These are phyloP conservation scores for Smittia aterrima DNA, from an alignment of 2,888 invertebrate species.

Conservation along the genomic window DNA sequence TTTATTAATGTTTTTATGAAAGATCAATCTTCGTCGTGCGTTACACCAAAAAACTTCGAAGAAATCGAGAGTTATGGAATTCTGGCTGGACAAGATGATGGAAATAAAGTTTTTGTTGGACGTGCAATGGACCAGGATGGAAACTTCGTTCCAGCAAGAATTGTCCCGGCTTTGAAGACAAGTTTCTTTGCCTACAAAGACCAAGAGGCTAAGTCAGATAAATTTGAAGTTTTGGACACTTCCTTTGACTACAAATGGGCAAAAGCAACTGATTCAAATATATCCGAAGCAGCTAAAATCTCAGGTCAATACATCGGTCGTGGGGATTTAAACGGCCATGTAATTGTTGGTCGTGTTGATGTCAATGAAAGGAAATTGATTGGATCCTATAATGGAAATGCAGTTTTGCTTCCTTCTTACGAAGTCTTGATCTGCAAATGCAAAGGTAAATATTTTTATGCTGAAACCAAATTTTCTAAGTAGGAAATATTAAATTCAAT, in stretches of 20 bases:
- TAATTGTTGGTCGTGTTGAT: conserved; percentile 26
- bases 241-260: conserved; percentile 15
- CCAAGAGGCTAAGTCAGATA: neutral
- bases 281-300: neutral
- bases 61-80: conserved; percentile 18
- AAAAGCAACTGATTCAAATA: neutral
- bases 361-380: neutral
- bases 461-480: no score
- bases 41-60: neutral
- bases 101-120: conserved; percentile 27
- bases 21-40: conserved; percentile 11
- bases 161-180: conserved; percentile 12
- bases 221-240: conserved; percentile 13
- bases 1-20: neutral
- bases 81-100: conserved; percentile 17
- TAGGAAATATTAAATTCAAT: no score
- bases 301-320: neutral
- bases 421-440: conserved; percentile 27
- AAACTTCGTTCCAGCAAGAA: conserved; percentile 18
- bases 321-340: neutral
- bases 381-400: conserved; percentile 16
- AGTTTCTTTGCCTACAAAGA: conserved; percentile 2
- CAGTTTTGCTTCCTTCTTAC: neutral
- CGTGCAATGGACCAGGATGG: neutral
- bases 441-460: neutral